Base-by-base conservation (phyloP, 2,113 vertebrate genomes). In the Tupaia tana region DNA sequence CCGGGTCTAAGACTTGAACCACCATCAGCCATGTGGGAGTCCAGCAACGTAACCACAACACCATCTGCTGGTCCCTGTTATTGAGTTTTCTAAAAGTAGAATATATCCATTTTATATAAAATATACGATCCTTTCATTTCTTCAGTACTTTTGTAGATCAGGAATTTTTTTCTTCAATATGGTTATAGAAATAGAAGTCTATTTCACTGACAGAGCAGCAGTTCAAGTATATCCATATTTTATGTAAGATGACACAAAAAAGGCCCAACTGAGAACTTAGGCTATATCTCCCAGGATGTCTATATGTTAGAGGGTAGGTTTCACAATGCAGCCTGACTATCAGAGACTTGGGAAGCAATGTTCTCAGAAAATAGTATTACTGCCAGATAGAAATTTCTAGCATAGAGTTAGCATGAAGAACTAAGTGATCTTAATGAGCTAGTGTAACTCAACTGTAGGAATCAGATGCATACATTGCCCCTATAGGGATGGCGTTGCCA, bases 151-250 rank as follows among this genome's bases (percentile, higher is more conserved):
- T 85, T 83, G 61, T 61, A 83, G 56, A 83, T 78, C 63, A 87
- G 77, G 19, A 89, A 58, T n/a, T 79, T 74, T 92, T 90, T 64
- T 54, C 54, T 67, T 59, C 15, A 90, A 81, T 90, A 16, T 9
- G 43, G 8, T 67, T 61, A 27, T 56, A 74, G 19, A 77, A 81
- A n/a, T n/a, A n/a, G n/a, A n/a, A n/a, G 24, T 71, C 43, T 88
- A 43, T 94, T 75, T 94, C 13, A 75, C 29, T 79, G 20, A 10
- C 63, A 89, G 43, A 85, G 15, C n/a, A 71, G 43, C 73, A 71
- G 7, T 66, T 92, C 18, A 88, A 86, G 6, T 64, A 92, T 75
- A 66, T 34, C 54, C 59, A 27, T 81, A 52, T 88, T 96, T 93
- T 92, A 88, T 12, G 8, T 67, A 84, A 89, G 18, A 84, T 63